Evolutionary conservation across 2,888 invertebrate genomes (phyloP).

Genomic region (Drosophila leonis): DNA sequence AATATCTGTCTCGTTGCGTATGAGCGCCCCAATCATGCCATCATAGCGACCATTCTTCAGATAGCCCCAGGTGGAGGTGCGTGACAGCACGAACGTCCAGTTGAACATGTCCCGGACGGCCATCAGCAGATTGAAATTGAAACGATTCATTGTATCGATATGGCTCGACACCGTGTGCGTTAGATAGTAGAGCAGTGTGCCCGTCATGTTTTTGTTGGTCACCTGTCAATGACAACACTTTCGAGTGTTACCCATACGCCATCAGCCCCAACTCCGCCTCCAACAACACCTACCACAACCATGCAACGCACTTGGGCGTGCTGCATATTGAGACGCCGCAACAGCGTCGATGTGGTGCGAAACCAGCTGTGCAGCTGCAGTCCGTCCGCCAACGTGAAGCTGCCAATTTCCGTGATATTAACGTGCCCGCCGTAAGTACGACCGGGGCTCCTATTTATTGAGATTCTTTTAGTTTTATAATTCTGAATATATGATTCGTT

Average conservation of each 20-base stretch:
- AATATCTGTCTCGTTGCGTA: constrained; percentile 87
- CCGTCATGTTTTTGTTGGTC: constrained; percentile 85
- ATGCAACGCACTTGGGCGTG: constrained; percentile 87
- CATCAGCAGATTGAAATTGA: constrained; percentile 88
- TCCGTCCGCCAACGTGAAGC: constrained; percentile 84
- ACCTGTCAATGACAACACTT: constrained; percentile 68
- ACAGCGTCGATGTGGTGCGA: constrained; percentile 76
- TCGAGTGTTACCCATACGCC: neutral
- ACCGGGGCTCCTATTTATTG: constrained; percentile 86
- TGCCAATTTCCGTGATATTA: constrained; percentile 86
- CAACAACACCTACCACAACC: constrained; percentile 85
- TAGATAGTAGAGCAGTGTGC: constrained; percentile 86
- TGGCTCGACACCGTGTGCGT: constrained; percentile 86
- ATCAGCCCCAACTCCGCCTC: neutral
- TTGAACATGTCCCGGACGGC: constrained; percentile 89
- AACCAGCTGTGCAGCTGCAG: constrained; percentile 79
- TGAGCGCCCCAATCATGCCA: constrained; percentile 88
- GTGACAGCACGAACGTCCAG: constrained; percentile 86
- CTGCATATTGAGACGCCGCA: constrained; percentile 86
- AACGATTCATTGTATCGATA: constrained; percentile 88
- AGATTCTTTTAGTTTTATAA: neutral
- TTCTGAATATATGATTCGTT: neutral
- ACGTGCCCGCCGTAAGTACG: constrained; percentile 86
- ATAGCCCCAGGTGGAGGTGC: constrained; percentile 88
- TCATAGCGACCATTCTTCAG: constrained; percentile 87